Percentiles rank a stretch among this genome's conserved stretches.
phyloP scores from a whole-genome alignment of 2,888 invertebrate genomes.

The Agrochola lychnidis region DNA sequence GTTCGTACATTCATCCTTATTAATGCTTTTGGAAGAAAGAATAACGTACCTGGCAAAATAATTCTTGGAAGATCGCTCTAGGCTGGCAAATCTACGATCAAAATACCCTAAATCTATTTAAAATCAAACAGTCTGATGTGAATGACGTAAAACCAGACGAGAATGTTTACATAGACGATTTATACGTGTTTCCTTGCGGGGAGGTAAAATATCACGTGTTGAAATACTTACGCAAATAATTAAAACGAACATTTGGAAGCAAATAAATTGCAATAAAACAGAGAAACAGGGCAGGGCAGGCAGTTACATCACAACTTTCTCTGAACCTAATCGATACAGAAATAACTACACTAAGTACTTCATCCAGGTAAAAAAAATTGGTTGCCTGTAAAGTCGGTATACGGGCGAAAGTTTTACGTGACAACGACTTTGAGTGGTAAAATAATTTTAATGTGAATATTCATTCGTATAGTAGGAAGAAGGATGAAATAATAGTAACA shows the following conservation, averaged over 20 bases:
- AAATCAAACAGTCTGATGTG: slow-evolving; percentile 31
- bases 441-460: no score
- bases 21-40: no score
- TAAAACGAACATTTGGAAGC: slow-evolving; percentile 36
- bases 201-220: slow-evolving; percentile 37
- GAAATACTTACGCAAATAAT: slow-evolving; percentile 30
- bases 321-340: slow-evolving; percentile 3
- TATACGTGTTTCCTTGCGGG: slow-evolving; percentile 41
- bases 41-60: not conserved
- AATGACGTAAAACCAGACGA: slow-evolving; percentile 50
- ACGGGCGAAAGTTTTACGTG: no score
- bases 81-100: slow-evolving; percentile 27
- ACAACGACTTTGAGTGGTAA: no score
- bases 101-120: slow-evolving; percentile 51
- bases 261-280: slow-evolving; percentile 29
- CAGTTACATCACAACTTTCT: slow-evolving; percentile 36
- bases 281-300: slow-evolving; percentile 9
- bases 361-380: not conserved
- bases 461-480: no score
- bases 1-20: not conserved
- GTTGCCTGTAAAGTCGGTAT: no score
- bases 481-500: no score
- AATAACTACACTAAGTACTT: not conserved
- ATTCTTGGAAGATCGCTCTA: slow-evolving; percentile 9
- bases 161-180: slow-evolving; percentile 51